These are phyloP conservation scores for Acanthornis magna DNA, from an alignment of 2,797 vertebrate species.

Conservation along the genomic window DNA sequence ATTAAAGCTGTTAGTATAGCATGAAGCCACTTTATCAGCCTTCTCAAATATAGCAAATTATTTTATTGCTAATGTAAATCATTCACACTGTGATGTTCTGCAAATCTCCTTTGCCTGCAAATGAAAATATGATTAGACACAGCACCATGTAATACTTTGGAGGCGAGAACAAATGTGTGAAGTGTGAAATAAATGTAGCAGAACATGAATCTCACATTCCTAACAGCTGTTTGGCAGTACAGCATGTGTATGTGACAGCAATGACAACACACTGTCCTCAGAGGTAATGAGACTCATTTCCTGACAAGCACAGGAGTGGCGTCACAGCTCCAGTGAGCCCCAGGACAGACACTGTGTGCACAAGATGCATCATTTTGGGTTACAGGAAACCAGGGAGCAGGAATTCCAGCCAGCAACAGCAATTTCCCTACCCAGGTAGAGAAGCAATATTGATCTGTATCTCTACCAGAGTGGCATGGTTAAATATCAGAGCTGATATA, in stretches of 20 bases:
- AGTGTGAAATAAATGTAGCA: constrained; percentile 57
- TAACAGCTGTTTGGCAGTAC: constrained; percentile 52
- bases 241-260: constrained; percentile 19
- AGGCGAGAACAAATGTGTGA: constrained; percentile 37
- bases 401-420: not conserved
- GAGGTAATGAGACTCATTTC: not conserved
- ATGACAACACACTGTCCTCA: constrained; percentile 18
- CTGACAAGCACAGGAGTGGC: not conserved
- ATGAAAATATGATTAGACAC: constrained; percentile 47
- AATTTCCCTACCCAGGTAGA: not conserved
- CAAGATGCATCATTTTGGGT: not conserved
- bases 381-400: not conserved
- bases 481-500: not conserved
- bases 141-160: not conserved
- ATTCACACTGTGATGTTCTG: not conserved
- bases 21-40: not conserved
- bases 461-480: not conserved
- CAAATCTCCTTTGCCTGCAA: not conserved
- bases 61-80: not conserved
- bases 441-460: not conserved
- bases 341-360: not conserved
- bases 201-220: not conserved
- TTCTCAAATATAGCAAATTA: not conserved
- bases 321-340: not conserved
- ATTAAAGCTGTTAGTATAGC: not conserved